Percentiles rank a stretch among this genome's conserved stretches.
Evolutionary conservation across 2,888 invertebrate genomes (phyloP).

Genomic region (Andrena dorsata): DNA sequence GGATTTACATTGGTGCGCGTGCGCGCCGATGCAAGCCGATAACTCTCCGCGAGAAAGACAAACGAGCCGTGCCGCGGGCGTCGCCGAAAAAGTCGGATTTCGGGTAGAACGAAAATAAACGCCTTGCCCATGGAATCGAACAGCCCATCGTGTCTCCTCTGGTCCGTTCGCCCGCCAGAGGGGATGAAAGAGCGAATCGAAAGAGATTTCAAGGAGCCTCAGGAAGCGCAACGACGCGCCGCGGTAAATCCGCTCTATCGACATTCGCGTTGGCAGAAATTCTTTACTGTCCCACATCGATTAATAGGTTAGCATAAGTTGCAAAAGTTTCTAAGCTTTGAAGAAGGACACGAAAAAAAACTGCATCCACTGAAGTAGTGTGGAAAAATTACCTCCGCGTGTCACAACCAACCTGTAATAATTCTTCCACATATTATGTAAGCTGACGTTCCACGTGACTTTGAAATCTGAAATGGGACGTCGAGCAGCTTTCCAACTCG

Average conservation of each 20-base stretch:
- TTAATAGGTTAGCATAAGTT: no score
- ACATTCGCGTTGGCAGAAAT: neutral
- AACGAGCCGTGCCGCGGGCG: constrained; percentile 61
- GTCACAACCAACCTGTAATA: no score
- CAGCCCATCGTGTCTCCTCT: constrained; percentile 15
- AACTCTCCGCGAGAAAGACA: constrained; percentile 71
- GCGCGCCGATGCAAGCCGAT: constrained; percentile 70
- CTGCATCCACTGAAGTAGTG: no score
- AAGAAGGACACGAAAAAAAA: no score
- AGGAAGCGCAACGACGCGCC: neutral
- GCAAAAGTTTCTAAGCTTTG: no score
- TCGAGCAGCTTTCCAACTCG: no score
- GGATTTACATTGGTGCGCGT: constrained; percentile 75
- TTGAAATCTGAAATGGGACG: neutral
- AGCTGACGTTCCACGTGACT: neutral
- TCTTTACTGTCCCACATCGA: no score
- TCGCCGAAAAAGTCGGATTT: constrained; percentile 55
- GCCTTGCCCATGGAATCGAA: constrained; percentile 42
- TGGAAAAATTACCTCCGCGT: no score
- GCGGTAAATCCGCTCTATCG: neutral
- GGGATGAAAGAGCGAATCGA: neutral
- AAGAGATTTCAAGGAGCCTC: neutral
- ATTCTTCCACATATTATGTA: no score
- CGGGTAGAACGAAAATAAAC: constrained; percentile 68
- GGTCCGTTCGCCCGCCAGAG: neutral